phyloP scores from a whole-genome alignment of 2,113 vertebrate species.

The Myiozetetes cayanensis region DNA sequence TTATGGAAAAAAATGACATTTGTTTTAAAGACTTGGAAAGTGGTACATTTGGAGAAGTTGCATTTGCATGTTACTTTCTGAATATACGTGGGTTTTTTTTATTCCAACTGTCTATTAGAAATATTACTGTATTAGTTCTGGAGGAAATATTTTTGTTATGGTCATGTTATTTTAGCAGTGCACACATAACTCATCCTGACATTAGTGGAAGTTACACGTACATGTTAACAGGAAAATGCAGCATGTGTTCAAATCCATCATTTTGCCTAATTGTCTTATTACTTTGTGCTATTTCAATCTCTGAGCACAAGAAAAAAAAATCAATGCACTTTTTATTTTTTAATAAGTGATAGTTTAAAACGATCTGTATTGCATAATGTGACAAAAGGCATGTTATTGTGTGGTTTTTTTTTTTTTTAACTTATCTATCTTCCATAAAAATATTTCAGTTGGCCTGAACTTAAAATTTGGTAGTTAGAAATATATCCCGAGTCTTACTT shows the following conservation, averaged over 20 bases:
- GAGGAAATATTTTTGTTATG: slow-evolving; percentile 27
- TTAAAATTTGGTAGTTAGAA: not conserved
- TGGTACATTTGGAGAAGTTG: not conserved
- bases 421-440: not conserved
- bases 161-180: slow-evolving; percentile 8
- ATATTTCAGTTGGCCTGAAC: not conserved
- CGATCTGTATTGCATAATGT: not conserved
- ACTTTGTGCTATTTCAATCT: not conserved
- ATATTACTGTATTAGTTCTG: slow-evolving; percentile 52
- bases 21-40: slow-evolving; percentile 35
- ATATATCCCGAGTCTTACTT: not conserved
- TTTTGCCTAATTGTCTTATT: slow-evolving; percentile 24
- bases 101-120: slow-evolving; percentile 30
- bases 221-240: slow-evolving; percentile 22
- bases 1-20: slow-evolving; percentile 22
- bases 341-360: not conserved
- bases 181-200: slow-evolving; percentile 40
- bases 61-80: not conserved
- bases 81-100: not conserved
- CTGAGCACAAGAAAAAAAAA: not conserved
- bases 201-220: slow-evolving; percentile 24
- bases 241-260: slow-evolving; percentile 56
- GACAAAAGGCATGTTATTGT: not conserved
- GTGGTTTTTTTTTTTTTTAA: not conserved
- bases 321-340: not conserved